Percentiles rank a stretch among this genome's conserved stretches.
phyloP scores from a whole-genome alignment of 2,113 vertebrate species.

The Pitta sordida region DNA sequence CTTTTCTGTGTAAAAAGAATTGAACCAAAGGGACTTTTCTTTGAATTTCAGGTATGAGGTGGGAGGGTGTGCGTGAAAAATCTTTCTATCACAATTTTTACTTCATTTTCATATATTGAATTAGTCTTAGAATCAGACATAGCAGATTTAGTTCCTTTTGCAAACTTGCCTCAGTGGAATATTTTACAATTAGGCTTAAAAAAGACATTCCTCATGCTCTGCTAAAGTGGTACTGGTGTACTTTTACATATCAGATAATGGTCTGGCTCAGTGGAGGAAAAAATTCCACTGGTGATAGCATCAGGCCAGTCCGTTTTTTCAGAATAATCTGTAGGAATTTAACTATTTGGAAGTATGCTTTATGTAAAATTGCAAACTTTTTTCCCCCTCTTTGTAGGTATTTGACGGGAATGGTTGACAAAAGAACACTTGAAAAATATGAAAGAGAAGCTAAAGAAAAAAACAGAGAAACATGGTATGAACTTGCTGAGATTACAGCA shows the following conservation, averaged over 20 bases:
- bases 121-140: not conserved
- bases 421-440: conserved; percentile 98
- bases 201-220: not conserved
- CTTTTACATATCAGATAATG: not conserved
- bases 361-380: not conserved
- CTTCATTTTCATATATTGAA: not conserved
- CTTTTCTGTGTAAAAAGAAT: not conserved
- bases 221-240: not conserved
- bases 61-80: not conserved
- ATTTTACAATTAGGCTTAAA: not conserved
- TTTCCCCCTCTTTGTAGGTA: conserved; percentile 76
- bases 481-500: not conserved
- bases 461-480: conserved; percentile 99
- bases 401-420: conserved; percentile 98
- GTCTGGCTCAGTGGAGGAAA: not conserved
- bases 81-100: not conserved
- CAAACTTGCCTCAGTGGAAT: not conserved
- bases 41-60: not conserved
- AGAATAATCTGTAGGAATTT: not conserved
- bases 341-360: not conserved
- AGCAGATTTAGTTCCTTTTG: not conserved
- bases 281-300: not conserved
- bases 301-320: not conserved
- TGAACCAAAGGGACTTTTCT: not conserved
- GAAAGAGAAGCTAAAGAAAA: conserved; percentile 99